Base-by-base conservation (phyloP, 2,888 invertebrate genomes). In the Pegoplata infirma region DNA sequence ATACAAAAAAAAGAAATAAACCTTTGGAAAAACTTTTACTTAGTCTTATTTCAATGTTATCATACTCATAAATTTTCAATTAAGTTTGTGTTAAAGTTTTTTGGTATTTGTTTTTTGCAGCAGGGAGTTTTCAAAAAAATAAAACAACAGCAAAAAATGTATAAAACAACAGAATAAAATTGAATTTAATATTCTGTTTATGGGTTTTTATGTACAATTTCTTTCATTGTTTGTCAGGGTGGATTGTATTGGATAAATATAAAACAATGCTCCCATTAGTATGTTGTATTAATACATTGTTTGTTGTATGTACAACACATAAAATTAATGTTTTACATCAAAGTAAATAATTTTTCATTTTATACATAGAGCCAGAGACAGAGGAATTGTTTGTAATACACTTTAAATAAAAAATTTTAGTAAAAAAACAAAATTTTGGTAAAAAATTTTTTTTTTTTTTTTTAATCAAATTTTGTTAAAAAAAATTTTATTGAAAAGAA, bases 271-370 rank as follows among this genome's bases (percentile, higher is more conserved):
- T 16, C 10, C 12, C 28, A 23, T 5, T 8, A 59, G 28, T 17
- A 28, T 28, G 21, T 12, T 32, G 10, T n/a, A n/a, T n/a, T 28
- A 6, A 28, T 28, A 12, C 17, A 40, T 14, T 44, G 47, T 44
- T 55, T 32, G 44, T 56, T 40, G 40, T 49, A 46, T 23, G n/a
- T 44, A 61, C 25, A 66, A 55, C 17, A 55, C 47, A 63, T 59
- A 69, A 79, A 75, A 78, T 78, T 78, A 78, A 78, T 78, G 68
- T 74, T 78, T 74, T 59, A 78, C 78, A 74, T 78, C 74, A 78
- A 78, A 78, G 73, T 63, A 69, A 74, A 78, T 74, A 74, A 78
- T 74, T 78, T 74, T 74, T 69, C 68, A 78, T 69, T 68, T 74
- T 53, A 8, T n/a, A n/a, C n/a, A n/a, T 28, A 46, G 5, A 46